Conservation (phyloP, 2,797 vertebrate genomes). For the Antennarius maculatus region DNA sequence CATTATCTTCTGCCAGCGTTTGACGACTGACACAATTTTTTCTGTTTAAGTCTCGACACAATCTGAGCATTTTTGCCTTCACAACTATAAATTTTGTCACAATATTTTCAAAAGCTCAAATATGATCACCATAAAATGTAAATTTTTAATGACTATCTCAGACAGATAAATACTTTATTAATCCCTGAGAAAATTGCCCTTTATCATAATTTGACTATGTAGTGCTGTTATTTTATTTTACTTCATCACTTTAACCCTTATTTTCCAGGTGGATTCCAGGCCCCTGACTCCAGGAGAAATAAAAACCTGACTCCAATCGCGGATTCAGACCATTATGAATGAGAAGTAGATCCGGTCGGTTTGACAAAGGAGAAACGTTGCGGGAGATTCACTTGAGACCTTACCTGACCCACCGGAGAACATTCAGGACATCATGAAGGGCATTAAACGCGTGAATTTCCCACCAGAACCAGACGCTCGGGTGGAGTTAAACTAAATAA, state of each 20-base stretch:
- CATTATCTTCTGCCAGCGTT: too few species aligned
- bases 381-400: background rate
- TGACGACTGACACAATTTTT: too few species aligned
- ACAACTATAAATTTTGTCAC: background rate
- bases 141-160: too few species aligned
- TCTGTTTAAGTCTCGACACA: background rate
- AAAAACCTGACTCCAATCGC: slow-evolving; percentile 14
- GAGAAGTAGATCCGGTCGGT: slow-evolving; percentile 77
- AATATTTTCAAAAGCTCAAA: too few species aligned
- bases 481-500: fast-evolving
- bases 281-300: background rate
- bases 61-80: background rate
- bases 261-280: too few species aligned
- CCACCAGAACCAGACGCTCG: fast-evolving
- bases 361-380: slow-evolving; percentile 31
- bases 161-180: too few species aligned
- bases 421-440: fast-evolving
- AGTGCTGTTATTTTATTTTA: too few species aligned
- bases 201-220: too few species aligned
- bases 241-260: too few species aligned
- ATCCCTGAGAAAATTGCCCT: too few species aligned
- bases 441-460: too few species aligned
- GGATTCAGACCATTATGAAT: slow-evolving; percentile 65
- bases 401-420: background rate
- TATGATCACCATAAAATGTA: too few species aligned